phyloP scores from a whole-genome alignment of 2,888 invertebrate species.

The Amphimallon solstitiale region DNA sequence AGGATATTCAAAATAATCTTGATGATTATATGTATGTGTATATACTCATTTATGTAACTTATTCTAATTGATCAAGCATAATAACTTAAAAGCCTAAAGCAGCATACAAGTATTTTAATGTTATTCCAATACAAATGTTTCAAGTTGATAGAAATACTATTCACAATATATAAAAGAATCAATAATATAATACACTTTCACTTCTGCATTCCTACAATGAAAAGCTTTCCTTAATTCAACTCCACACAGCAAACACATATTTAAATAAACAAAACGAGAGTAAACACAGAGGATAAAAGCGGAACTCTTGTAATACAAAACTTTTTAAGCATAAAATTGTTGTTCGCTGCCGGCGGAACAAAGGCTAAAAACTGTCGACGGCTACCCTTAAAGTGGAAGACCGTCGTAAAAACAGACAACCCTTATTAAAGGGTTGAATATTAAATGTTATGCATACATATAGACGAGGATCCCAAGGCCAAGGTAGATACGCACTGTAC shows the following conservation, averaged over 20 bases:
- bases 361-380: slow-evolving; percentile 25
- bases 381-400: slow-evolving; percentile 31
- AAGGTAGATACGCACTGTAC: slow-evolving; percentile 42
- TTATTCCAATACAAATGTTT: not conserved
- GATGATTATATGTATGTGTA: too few relatives aligned
- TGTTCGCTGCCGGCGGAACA: slow-evolving; percentile 20
- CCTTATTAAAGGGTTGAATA: slow-evolving; percentile 43
- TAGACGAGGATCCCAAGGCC: slow-evolving; percentile 40
- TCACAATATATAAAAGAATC: not conserved
- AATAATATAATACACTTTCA: not conserved
- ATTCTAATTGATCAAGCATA: too few relatives aligned
- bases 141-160: too few relatives aligned
- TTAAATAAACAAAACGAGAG: slow-evolving; percentile 24
- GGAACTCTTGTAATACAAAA: slow-evolving; percentile 30
- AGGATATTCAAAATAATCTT: too few relatives aligned
- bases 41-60: too few relatives aligned
- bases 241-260: slow-evolving; percentile 14
- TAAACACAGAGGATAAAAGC: slow-evolving; percentile 19
- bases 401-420: slow-evolving; percentile 43
- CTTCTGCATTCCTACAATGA: not conserved
- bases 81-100: too few relatives aligned
- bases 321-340: slow-evolving; percentile 34
- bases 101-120: too few relatives aligned
- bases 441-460: slow-evolving; percentile 37
- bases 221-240: slow-evolving; percentile 2